Base-by-base conservation (phyloP, 2,797 vertebrate genomes). In the Argentina silus region DNA sequence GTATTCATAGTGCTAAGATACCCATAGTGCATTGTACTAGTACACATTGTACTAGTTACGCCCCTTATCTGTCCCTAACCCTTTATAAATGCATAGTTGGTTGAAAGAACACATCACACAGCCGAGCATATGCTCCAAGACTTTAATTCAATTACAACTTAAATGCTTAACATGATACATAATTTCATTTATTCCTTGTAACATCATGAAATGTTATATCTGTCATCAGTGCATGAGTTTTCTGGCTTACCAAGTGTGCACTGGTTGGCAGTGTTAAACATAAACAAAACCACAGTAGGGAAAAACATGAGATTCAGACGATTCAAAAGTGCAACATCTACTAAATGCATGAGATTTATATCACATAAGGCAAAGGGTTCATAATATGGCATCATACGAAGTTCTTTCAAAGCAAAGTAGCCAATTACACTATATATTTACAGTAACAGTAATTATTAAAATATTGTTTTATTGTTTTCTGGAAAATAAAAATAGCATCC, bases 351-450 rank as follows among this genome's bases (percentile, higher is more conserved):
- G 68, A 67, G 66, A 81, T 83, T 85, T 67, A 76, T 82, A 89
- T 78, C 70, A 90, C 78, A 78, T 91, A 93, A 94, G 93, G 92
- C 93, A 93, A 86, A 71, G 81, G 70, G 84, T 78, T 91, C 72
- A 76, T 76, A 86, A 84, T 67, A 77, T 73, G 71, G 73, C 79
- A 74, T 86, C 73, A 67, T 76, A 74, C 65, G 68, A 78, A 79
- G 73, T 44, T 70, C 59, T 81, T 74, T 47, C 59, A 84, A 89
- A 89, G 84, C 78, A 72, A 85, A 80, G 79, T 69, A 57, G 62
- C 60, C 21, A 64, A 78, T 73, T 74, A 79, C 23, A 56, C 36
- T 76, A 73, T 88, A 88, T 88, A 88, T 85, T 76, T 93, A 89
- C 85, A 91, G 65, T 73, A 69, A 70, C 72, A 74, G 71, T 85